Evolutionary conservation across 2,888 invertebrate genomes (phyloP), one percentile per base, ranked within the genome.

Genomic region (Harmothoe impar): DNA sequence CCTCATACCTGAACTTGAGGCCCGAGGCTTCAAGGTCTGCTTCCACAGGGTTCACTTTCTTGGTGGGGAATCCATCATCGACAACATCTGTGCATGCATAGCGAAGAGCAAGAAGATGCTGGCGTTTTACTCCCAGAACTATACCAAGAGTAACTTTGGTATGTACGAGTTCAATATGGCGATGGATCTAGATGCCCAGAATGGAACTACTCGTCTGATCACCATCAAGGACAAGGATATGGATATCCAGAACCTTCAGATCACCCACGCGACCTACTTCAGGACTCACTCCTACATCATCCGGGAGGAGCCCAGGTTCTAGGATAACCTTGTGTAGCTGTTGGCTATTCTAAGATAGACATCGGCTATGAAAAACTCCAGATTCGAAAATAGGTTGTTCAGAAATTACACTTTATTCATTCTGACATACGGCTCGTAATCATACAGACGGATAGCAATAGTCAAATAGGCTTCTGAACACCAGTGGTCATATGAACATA

Each of bases 161-260:
- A 89, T 92, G 86, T 93, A 92, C 56, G 94, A 94, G 90, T 92
- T 93, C 25, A 91, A 93, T 31, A 93, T 93, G 92, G 93, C 93
- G 17, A 81, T 90, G 89, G 43, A 68, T 12, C 52, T 88, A 10
- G 89, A 89, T 43, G 31, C 17, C 17, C 10, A 52, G 17, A 52
- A 52, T 17, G n/a, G n/a, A n/a, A n/a, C n/a, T n/a, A n/a, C n/a
- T n/a, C n/a, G n/a, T n/a, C n/a, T n/a, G n/a, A 17, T 52, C 54
- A 52, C 54, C 10, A 52, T 52, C 54, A 52, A 52, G 17, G 54
- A 52, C 17, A 52, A 10, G 10, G 54, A 52, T 17, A 10, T 52
- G 17, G 54, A 52, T 52, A 52, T 52, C 10, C 10, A 52, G 12
- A 52, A 52, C 54, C 54, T 52, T 10, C 12, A 52, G 12, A 52